phyloP scores from a whole-genome alignment of 1,140 invertebrate species.

The Rhagoletis pomonella region DNA sequence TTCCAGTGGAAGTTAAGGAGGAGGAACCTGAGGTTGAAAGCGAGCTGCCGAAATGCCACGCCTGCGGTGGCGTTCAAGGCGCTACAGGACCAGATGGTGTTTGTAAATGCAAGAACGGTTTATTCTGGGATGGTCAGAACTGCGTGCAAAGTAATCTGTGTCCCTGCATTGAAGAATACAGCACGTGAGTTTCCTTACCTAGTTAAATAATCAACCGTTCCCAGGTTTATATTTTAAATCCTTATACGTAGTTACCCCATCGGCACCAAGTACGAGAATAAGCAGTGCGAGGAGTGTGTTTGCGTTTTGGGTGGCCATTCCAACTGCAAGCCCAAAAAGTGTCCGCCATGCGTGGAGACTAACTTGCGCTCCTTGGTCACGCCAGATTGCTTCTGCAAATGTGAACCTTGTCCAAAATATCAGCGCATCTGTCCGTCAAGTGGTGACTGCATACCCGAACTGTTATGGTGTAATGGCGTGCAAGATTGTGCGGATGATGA shows the following conservation, averaged over 20 bases:
- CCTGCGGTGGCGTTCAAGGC: conserved; percentile 63
- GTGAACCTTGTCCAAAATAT: conserved; percentile 81
- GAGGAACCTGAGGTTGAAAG: conserved; percentile 57
- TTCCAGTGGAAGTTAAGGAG: conserved; percentile 63
- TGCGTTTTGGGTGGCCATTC: conserved; percentile 83
- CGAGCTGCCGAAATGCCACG: conserved; percentile 63
- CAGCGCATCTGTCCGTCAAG: conserved; percentile 84
- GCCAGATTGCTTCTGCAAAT: conserved; percentile 83
- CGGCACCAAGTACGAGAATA: conserved; percentile 80
- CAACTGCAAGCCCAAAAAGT: conserved; percentile 81
- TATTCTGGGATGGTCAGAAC: conserved; percentile 82
- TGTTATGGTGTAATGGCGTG: conserved; percentile 87
- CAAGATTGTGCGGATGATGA: conserved; percentile 91
- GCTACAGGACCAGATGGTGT: conserved; percentile 59
- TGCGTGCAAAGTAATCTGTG: conserved; percentile 83
- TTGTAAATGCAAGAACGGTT: conserved; percentile 75
- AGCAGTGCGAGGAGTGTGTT: conserved; percentile 84
- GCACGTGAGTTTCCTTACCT: conserved; percentile 76
- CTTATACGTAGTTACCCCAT: conserved; percentile 79
- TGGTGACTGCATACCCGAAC: conserved; percentile 82
- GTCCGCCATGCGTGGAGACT: conserved; percentile 78
- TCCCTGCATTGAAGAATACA: conserved; percentile 83
- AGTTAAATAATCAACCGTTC: not conserved
- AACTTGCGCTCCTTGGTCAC: conserved; percentile 71
- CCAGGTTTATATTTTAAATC: not conserved